phyloP scores from a whole-genome alignment of 37 sponge, comb jelly and placozoan species.

The Geodia barretti region DNA sequence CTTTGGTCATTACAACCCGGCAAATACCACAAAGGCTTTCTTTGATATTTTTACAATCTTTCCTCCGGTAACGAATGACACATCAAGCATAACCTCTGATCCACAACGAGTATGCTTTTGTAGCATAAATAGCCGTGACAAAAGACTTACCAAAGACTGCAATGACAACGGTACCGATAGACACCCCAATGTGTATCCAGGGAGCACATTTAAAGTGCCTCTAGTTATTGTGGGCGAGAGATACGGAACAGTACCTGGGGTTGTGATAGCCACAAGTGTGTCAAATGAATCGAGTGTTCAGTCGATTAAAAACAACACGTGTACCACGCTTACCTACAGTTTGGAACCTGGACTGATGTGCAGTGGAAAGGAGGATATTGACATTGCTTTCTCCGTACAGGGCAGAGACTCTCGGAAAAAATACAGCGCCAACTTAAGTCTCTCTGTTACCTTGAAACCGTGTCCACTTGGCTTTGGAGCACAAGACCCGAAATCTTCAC shows the following conservation, averaged over 20 bases:
- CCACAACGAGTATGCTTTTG: not conserved
- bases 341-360: too few species aligned
- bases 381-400: not conserved
- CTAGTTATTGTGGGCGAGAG: slow-evolving; percentile 12
- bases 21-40: not conserved
- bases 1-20: not conserved
- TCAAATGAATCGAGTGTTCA: not conserved
- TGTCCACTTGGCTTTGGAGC: slow-evolving; percentile 25
- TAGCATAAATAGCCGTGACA: not conserved
- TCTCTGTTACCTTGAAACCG: not conserved
- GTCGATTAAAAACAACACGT: not conserved
- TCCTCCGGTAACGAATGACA: not conserved
- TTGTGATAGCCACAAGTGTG: not conserved
- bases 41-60: not conserved
- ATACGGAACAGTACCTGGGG: slow-evolving; percentile 38
- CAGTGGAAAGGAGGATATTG: too few species aligned
- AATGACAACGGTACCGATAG: not conserved
- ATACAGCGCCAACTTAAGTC: not conserved
- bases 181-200: slow-evolving; percentile 1
- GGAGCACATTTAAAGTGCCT: not conserved
- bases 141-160: too few species aligned
- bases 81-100: not conserved
- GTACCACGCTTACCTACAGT: not conserved
- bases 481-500: too few species aligned
- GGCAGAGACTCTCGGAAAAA: not conserved